phyloP scores from a whole-genome alignment of 2,113 vertebrate species.

The Rhinichthys klamathensis region DNA sequence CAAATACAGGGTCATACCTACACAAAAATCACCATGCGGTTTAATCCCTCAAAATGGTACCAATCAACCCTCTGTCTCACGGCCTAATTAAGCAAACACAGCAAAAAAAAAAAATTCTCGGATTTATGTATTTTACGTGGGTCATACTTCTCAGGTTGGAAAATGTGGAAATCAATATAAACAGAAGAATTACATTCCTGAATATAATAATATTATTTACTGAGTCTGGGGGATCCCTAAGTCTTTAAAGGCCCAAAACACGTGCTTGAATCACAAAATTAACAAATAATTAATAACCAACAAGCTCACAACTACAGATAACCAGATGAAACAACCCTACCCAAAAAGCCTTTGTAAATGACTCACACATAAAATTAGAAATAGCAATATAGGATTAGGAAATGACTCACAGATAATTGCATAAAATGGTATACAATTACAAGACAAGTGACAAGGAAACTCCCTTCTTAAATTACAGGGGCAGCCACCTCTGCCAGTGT shows the following conservation, averaged over 20 bases:
- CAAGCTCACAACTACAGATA: not conserved
- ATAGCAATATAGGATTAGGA: conserved; percentile 9
- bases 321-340: not conserved
- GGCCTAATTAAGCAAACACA: too few relatives aligned
- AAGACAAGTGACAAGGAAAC: conserved; percentile 5
- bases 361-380: conserved; percentile 20
- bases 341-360: conserved; percentile 1
- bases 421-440: conserved; percentile 30
- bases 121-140: too few relatives aligned
- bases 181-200: not conserved
- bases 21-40: too few relatives aligned
- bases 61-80: too few relatives aligned
- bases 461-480: conserved; percentile 23
- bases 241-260: not conserved
- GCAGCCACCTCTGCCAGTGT: conserved; percentile 18
- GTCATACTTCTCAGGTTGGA: too few relatives aligned
- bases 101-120: too few relatives aligned
- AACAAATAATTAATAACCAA: not conserved
- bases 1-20: too few relatives aligned
- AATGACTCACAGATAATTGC: conserved; percentile 36
- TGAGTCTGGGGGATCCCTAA: not conserved
- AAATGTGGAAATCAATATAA: not conserved
- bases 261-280: not conserved
- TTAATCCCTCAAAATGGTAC: too few relatives aligned
- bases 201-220: not conserved